Conservation (phyloP, 1,140 invertebrate species). For the Adoxophyes honmai region DNA sequence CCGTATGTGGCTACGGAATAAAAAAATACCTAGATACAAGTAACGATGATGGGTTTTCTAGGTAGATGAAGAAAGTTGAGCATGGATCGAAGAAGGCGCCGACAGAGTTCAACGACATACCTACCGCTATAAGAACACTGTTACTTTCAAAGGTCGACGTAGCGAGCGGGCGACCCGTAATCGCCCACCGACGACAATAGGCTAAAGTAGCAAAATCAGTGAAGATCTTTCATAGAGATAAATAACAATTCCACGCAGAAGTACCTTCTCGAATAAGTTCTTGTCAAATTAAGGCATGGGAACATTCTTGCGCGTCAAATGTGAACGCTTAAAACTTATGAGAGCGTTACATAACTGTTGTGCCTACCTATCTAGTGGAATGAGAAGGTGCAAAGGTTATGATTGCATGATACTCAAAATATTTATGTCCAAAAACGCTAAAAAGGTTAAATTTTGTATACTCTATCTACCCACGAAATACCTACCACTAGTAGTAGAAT, state of each 20-base stretch:
- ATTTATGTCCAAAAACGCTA: too few relatives aligned
- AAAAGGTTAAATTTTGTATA: too few relatives aligned
- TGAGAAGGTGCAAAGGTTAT: too few relatives aligned
- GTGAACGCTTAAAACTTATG: too few relatives aligned
- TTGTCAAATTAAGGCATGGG: too few relatives aligned
- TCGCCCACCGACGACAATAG: constrained; percentile 5
- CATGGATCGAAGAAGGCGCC: constrained; percentile 32
- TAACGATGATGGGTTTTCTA: constrained; percentile 44
- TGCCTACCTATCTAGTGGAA: too few relatives aligned
- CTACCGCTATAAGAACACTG: constrained; percentile 49
- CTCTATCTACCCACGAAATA: too few relatives aligned
- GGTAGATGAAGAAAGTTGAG: constrained; percentile 53
- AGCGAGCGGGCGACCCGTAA: constrained; percentile 13
- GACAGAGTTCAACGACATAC: constrained; percentile 54
- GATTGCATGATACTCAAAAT: too few relatives aligned
- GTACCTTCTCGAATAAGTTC: too few relatives aligned
- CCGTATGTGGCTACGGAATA: background rate
- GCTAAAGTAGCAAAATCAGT: constrained; percentile 6
- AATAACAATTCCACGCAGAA: background rate
- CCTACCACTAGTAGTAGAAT: too few relatives aligned
- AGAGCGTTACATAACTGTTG: too few relatives aligned
- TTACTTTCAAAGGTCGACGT: constrained; percentile 69
- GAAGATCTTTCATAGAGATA: constrained; percentile 9
- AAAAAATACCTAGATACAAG: constrained; percentile 23
- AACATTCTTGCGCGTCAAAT: too few relatives aligned